A percentile compares a stretch with the other conserved stretches of the same genome.
These are phyloP conservation scores for Spicauda simplicius DNA, from an alignment of 2,888 invertebrate genomes.

Conservation along the genomic window DNA sequence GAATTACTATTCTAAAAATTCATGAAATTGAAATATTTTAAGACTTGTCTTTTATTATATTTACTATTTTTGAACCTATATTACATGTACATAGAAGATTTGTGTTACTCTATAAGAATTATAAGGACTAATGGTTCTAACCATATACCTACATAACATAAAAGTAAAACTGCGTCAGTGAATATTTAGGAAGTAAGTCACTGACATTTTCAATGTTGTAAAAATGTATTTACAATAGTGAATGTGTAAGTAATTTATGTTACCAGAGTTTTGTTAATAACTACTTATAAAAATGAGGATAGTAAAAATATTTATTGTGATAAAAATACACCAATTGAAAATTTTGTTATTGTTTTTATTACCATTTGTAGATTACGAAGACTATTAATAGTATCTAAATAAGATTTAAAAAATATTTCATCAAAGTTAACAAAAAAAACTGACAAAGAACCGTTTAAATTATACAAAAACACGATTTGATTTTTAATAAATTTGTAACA, in stretches of 20 bases:
- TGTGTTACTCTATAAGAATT: not conserved
- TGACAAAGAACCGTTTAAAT: too few species aligned
- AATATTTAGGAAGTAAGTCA: conserved; percentile 10
- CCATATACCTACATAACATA: not conserved
- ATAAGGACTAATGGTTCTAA: not conserved
- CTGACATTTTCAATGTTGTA: conserved; percentile 69
- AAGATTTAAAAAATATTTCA: too few species aligned
- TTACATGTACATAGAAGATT: not conserved
- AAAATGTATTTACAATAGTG: conserved; percentile 77
- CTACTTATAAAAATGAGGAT: conserved; percentile 48
- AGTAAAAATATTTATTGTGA: conserved; percentile 70
- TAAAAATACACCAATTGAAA: conserved; percentile 57
- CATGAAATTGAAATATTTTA: too few species aligned
- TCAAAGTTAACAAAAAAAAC: too few species aligned
- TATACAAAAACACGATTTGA: too few species aligned
- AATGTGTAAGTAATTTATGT: conserved; percentile 50
- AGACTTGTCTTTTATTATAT: too few species aligned
- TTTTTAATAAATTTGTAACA: not conserved
- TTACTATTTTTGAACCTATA: not conserved
- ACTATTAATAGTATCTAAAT: not conserved
- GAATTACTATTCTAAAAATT: too few species aligned
- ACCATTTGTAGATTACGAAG: not conserved
- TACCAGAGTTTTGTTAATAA: conserved; percentile 35
- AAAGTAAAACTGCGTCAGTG: not conserved
- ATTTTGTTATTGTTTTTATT: conserved; percentile 37